Evolutionary conservation across 2,888 invertebrate species (phyloP), one percentile per base, ranked within the genome.

Genomic region (Trissoscelio sp.): DNA sequence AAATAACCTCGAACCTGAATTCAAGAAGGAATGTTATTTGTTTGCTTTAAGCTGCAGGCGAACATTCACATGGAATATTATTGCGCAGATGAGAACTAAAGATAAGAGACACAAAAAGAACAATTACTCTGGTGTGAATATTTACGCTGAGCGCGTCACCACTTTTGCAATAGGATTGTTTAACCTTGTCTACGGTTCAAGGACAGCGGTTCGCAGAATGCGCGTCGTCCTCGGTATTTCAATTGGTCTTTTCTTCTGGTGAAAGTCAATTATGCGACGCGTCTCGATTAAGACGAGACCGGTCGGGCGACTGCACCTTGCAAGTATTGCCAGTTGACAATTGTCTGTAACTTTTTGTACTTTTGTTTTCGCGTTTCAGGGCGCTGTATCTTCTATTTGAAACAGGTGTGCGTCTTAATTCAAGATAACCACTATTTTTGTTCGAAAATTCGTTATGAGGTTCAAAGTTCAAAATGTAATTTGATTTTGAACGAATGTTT

Each of bases 231-330:
- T 62, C 64, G 70, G 22, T 48, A 57, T 78, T 70, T 57, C 78
- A 70, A 57, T 66, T 58, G 79, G 58, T 64, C 72, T 66, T 66
- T 66, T 57, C 66, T 57, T 58, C 70, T 57, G 53, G 72, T 24
- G 79, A 79, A 79, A 79, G 79, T 79, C 79, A 70, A 67, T 79
- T 79, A 79, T 79, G 58, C 66, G 62, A 72, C 57, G 62, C 39
- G 70, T 57, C 69, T 64, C 57, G 70, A 64, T 64, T 55, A 57
- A 70, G 75, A 74, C 66, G 53, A 48, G 57, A 74, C 74, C 64
- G 74, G 74, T 66, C 58, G 37, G 20, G 7, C 58, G 28, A 57
- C 58, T 60, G 60, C 67, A 66, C 74, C 64, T 66, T 51, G 42
- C 62, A n/a, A n/a, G 37, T n/a, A 42, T 18, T 42, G 11, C 28